These are phyloP conservation scores for Cerastis rubricosa DNA, from an alignment of 2,888 invertebrate species.

Conservation along the genomic window DNA sequence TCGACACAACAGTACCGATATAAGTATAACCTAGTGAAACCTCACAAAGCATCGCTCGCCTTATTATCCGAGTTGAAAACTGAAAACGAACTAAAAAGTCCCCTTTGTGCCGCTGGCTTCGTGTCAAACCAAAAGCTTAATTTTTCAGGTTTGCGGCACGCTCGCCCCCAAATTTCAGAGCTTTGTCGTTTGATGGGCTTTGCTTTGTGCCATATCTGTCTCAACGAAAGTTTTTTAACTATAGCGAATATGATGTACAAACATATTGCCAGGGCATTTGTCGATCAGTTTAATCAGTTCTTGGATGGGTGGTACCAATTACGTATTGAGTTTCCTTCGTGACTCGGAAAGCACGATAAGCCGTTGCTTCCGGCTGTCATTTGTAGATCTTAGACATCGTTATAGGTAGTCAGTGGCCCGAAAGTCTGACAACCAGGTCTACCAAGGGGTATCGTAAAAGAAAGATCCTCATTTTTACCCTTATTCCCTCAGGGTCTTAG, in stretches of 20 bases:
- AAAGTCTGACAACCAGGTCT: no score
- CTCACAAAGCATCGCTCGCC: constrained; percentile 1
- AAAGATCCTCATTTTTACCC: no score
- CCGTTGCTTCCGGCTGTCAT: no score
- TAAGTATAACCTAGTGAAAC: not conserved
- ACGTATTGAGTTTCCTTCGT: no score
- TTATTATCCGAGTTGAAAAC: not conserved
- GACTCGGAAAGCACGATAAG: no score
- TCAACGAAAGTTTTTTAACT: not conserved
- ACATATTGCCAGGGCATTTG: not conserved
- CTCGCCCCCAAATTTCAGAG: not conserved
- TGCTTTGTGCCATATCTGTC: not conserved
- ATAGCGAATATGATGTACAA: not conserved
- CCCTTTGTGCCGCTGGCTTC: not conserved
- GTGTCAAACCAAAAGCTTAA: constrained; percentile 22
- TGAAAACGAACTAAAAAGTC: constrained; percentile 14
- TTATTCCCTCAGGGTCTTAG: not conserved
- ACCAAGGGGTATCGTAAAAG: no score
- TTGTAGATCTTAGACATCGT: no score
- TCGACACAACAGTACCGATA: not conserved
- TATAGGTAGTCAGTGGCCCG: no score
- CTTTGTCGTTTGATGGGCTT: constrained; percentile 6
- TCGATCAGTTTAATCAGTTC: not conserved
- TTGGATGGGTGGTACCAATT: no score
- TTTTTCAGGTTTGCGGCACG: not conserved